A percentile compares a stretch with the other conserved stretches of the same genome.
Conservation (phyloP, 2,888 invertebrate genomes). For the Scaptomyza parva region DNA sequence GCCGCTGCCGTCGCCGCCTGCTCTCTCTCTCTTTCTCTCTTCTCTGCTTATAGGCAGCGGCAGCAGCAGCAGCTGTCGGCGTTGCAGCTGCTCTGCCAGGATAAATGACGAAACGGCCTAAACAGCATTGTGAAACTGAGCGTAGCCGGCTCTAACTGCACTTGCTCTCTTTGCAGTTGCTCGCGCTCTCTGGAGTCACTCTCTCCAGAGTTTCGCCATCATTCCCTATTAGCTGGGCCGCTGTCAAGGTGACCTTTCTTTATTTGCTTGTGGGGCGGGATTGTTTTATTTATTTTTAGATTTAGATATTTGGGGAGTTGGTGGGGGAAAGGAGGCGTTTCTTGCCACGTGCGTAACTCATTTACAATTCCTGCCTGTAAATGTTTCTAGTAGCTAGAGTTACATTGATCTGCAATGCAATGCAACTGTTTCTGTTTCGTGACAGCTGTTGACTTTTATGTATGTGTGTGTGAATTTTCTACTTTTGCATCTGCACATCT, state of each 20-base stretch:
- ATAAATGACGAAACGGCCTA: constrained; percentile 78
- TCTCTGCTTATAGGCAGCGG: constrained; percentile 17
- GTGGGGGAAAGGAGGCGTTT: neutral
- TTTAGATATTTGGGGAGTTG: constrained; percentile 28
- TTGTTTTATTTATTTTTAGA: constrained; percentile 47
- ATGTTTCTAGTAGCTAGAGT: constrained; percentile 22
- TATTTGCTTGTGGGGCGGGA: neutral
- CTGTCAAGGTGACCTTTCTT: constrained; percentile 68
- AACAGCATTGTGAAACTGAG: constrained; percentile 65
- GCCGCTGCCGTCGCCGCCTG: constrained; percentile 17
- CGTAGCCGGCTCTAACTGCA: constrained; percentile 26
- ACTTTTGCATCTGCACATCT: constrained; percentile 39
- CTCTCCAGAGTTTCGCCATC: constrained; percentile 49
- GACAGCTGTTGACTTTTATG: constrained; percentile 39
- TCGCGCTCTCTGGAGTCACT: constrained; percentile 3
- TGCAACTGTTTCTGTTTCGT: constrained; percentile 24
- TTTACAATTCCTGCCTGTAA: constrained; percentile 19
- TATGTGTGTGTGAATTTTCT: constrained; percentile 23
- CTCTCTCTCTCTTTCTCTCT: constrained; percentile 1
- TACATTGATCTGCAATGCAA: constrained; percentile 41
- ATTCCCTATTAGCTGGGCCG: constrained; percentile 21
- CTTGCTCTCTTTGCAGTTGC: constrained; percentile 13
- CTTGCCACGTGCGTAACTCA: constrained; percentile 12
- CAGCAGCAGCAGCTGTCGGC: constrained; percentile 7
- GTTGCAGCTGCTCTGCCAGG: constrained; percentile 43